phyloP scores from a whole-genome alignment of 2,113 vertebrate genomes.

The Gracilinanus agilis region DNA sequence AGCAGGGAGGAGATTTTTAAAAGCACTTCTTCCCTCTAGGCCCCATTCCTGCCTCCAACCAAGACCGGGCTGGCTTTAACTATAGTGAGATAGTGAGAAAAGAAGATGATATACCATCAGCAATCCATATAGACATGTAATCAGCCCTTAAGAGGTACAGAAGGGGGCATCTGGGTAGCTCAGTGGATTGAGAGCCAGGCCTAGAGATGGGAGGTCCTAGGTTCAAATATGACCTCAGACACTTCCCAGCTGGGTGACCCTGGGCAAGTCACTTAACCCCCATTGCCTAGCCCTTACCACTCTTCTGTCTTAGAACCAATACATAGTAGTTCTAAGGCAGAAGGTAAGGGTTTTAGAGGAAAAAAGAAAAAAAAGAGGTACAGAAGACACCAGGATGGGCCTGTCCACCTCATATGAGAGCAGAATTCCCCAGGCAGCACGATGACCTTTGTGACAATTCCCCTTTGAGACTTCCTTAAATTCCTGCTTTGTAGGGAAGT shows the following conservation, averaged over 20 bases:
- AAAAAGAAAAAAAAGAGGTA: too few relatives aligned
- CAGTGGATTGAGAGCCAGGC: too few relatives aligned
- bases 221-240: too few relatives aligned
- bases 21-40: neutral
- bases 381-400: neutral
- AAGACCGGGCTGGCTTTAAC: neutral
- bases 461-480: neutral
- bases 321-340: too few relatives aligned
- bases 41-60: neutral
- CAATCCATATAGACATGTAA: neutral
- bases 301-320: too few relatives aligned
- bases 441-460: neutral
- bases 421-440: neutral
- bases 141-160: neutral
- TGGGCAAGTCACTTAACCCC: too few relatives aligned
- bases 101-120: neutral
- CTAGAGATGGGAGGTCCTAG: too few relatives aligned
- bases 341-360: too few relatives aligned
- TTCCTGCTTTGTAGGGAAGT: neutral
- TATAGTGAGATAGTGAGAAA: neutral
- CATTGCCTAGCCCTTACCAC: too few relatives aligned
- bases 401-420: neutral
- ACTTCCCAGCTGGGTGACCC: too few relatives aligned
- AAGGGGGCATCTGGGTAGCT: too few relatives aligned
- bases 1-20: neutral